These are phyloP conservation scores for Clanis bilineata DNA, from an alignment of 2,888 invertebrate species.

Conservation along the genomic window DNA sequence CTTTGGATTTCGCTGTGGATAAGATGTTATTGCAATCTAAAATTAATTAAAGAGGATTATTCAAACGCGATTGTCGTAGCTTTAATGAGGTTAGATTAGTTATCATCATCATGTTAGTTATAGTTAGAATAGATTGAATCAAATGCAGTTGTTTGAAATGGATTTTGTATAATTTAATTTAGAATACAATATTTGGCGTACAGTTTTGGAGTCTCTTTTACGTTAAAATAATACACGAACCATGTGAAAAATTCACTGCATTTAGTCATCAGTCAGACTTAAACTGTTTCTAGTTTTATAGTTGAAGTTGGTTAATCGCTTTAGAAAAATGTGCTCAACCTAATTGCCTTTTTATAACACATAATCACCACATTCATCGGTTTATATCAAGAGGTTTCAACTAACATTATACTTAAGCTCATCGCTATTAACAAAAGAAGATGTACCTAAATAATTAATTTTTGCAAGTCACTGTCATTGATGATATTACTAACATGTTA, in stretches of 20 bases:
- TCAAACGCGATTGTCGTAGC: too few relatives aligned
- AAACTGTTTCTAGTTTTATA: background rate
- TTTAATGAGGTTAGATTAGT: too few relatives aligned
- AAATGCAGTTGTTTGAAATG: background rate
- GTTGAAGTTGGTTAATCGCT: background rate
- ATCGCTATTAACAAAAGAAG: too few relatives aligned
- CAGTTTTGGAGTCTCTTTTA: background rate
- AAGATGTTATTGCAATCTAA: background rate
- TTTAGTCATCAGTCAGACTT: background rate
- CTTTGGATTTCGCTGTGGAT: background rate
- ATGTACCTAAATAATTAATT: background rate
- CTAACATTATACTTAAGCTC: background rate
- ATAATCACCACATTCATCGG: background rate
- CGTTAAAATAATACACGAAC: background rate
- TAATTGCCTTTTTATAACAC: constrained; percentile 10
- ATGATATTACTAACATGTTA: background rate
- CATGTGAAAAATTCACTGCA: background rate
- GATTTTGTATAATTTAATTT: background rate
- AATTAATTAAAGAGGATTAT: background rate
- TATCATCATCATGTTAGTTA: too few relatives aligned
- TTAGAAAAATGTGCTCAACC: constrained; percentile 2
- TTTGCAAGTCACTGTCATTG: background rate
- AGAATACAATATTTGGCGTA: background rate
- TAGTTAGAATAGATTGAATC: background rate
- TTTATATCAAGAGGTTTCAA: background rate